Conservation (phyloP, 2,797 vertebrate species). For the Spinus olivaceus region DNA sequence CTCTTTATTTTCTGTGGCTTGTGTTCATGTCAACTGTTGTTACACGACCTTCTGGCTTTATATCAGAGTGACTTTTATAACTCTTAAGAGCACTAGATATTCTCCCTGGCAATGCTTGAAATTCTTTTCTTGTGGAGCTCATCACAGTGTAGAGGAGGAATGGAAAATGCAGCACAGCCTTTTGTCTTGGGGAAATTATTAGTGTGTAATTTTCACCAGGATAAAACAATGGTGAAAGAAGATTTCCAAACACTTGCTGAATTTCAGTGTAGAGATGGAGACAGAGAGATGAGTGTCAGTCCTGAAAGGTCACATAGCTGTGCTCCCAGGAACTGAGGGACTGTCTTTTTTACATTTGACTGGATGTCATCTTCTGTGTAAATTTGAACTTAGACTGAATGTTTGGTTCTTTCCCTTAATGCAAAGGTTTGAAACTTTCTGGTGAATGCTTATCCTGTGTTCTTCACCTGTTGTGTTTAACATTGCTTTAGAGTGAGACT, state of each 20-base stretch:
- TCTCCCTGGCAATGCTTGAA: neutral
- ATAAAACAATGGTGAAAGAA: neutral
- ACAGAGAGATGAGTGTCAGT: neutral
- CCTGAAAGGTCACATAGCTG: neutral
- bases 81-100: neutral
- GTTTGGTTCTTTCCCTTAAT: neutral
- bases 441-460: accelerated
- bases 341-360: neutral
- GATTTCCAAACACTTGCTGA: neutral
- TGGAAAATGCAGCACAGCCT: neutral
- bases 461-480: neutral
- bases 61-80: neutral
- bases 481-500: neutral
- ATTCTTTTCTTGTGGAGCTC: neutral
- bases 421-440: neutral
- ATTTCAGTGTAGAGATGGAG: neutral
- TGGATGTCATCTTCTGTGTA: neutral
- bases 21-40: neutral
- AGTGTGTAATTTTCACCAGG: neutral
- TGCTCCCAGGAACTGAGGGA: neutral
- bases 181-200: neutral
- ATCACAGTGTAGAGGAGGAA: neutral
- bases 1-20: neutral
- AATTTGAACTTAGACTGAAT: neutral
- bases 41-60: neutral